These are phyloP conservation scores for Otolemur crassicaudatus DNA, from an alignment of 2,797 vertebrate genomes.

Conservation along the genomic window DNA sequence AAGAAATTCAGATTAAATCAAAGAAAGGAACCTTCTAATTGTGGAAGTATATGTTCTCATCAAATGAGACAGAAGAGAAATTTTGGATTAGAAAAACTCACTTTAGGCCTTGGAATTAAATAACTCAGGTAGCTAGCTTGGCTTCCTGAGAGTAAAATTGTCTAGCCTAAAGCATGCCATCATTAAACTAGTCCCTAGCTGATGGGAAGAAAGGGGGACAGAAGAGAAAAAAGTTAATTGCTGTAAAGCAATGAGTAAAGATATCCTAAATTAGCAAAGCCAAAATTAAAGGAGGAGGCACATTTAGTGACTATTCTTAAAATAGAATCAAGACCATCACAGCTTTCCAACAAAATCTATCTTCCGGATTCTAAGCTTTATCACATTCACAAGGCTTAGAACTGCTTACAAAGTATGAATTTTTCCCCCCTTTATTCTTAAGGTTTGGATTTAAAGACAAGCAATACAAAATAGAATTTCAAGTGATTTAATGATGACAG, in stretches of 20 bases:
- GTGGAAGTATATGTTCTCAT: neutral
- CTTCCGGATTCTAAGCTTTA: constrained; percentile 49
- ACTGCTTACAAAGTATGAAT: constrained; percentile 64
- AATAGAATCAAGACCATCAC: neutral
- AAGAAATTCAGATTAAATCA: neutral
- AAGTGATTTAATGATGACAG: constrained; percentile 76
- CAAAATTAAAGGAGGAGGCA: constrained; percentile 52
- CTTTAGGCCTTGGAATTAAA: neutral
- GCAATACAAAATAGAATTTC: constrained; percentile 70
- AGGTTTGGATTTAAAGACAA: constrained; percentile 75
- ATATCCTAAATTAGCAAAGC: constrained; percentile 8
- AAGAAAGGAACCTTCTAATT: neutral
- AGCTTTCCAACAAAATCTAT: constrained; percentile 47
- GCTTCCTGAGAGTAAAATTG: neutral
- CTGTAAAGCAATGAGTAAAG: neutral
- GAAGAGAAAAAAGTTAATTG: neutral
- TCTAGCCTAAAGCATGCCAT: neutral
- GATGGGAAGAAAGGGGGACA: neutral
- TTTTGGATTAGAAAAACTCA: neutral
- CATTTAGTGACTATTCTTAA: constrained; percentile 35
- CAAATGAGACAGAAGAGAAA: neutral
- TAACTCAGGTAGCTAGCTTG: neutral
- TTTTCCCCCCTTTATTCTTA: constrained; percentile 51
- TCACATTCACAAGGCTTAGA: constrained; percentile 73
- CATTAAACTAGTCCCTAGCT: neutral